Percentiles rank a stretch among this genome's conserved stretches.
phyloP scores from a whole-genome alignment of 2,888 invertebrate genomes.

The Hemithea aestivaria region DNA sequence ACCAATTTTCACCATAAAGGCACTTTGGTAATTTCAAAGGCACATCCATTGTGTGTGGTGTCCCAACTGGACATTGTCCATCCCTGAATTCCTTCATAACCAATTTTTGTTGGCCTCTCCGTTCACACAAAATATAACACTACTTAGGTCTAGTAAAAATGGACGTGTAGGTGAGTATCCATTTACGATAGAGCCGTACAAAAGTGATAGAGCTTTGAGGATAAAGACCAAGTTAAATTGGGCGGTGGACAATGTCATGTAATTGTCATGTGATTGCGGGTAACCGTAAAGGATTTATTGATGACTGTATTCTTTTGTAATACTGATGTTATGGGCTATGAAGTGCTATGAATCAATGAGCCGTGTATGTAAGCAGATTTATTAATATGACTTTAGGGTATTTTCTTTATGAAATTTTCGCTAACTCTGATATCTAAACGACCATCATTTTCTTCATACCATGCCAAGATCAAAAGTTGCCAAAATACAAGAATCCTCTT shows the following conservation, averaged over 20 bases:
- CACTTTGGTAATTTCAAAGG: constrained; percentile 34
- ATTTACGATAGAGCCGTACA: constrained; percentile 6
- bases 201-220: not conserved
- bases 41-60: constrained; percentile 35
- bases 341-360: too few relatives aligned
- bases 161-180: constrained; percentile 12
- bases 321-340: constrained; percentile 25
- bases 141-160: constrained; percentile 16
- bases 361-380: too few relatives aligned
- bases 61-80: constrained; percentile 44
- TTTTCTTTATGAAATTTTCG: too few relatives aligned
- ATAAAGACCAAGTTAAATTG: not conserved
- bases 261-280: constrained; percentile 45
- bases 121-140: constrained; percentile 5
- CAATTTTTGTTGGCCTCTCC: constrained; percentile 26
- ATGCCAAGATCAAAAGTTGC: too few relatives aligned
- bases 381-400: too few relatives aligned
- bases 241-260: constrained; percentile 27
- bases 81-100: constrained; percentile 35
- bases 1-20: constrained; percentile 23
- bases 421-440: too few relatives aligned
- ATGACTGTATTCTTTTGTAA: constrained; percentile 17
- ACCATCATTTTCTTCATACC: too few relatives aligned
- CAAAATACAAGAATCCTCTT: too few relatives aligned
- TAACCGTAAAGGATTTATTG: constrained; percentile 46